Evolutionary conservation across 2,888 invertebrate genomes (phyloP), one percentile per base, ranked within the genome.

Genomic region (Saturnia japonica): DNA sequence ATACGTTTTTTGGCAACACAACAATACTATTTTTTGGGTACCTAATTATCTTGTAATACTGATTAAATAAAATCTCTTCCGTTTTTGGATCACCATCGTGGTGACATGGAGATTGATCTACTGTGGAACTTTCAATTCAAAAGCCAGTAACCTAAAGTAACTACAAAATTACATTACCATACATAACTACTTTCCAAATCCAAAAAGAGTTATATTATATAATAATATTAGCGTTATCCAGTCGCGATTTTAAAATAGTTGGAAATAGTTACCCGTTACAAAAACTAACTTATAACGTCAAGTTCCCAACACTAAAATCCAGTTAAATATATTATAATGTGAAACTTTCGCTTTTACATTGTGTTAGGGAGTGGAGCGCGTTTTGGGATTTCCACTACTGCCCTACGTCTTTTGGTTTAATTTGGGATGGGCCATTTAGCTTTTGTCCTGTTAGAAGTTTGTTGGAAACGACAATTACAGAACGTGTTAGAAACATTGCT

Each of bases 351-450:
- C 57, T 28, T 60, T 60, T 60, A 60, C 28, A 60, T 12, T 28
- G 57, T 60, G 57, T 28, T 60, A 28, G 28, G 25, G 57, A 25
- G 25, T 4, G 57, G 28, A 60, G 14, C 28, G 57, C 28, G 28
- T 57, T 57, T 57, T 28, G 57, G 57, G 57, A 57, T 57, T 57
- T 57, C 57, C 2, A 25, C 57, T 12, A 25, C 25, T 57, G 57
- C 25, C 3, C 12, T 57, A 25, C 57, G 57, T 60, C 57, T 60
- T 25, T 60, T 60, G 25, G 57, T 60, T 60, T 60, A 60, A 60
- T 60, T 60, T 60, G 57, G 57, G 57, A 60, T 60, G 57, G 57
- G 57, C 57, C 28, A 60, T 60, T 60, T 60, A 60, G 57, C 57
- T 60, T 60, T 60, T 60, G 57, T 60, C 14, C 14, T 28, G 57